Evolutionary conservation across 2,888 invertebrate species (phyloP).

Genomic region (Melieria crassipennis): DNA sequence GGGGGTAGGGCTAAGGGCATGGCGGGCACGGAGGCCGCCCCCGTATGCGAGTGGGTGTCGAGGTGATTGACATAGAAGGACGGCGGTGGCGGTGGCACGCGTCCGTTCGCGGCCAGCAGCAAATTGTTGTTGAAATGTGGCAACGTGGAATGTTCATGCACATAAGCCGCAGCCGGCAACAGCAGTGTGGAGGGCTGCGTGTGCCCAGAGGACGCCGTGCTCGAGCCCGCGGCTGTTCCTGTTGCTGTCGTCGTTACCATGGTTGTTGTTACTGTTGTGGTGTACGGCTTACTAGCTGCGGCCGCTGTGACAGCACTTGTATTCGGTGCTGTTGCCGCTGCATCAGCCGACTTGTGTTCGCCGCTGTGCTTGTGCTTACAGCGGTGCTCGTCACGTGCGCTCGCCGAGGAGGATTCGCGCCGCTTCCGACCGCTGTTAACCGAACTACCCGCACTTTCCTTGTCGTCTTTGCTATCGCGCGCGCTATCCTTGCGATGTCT

Average conservation of each 20-base stretch:
- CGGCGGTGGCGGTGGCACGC: conserved; percentile 15
- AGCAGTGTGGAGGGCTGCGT: conserved; percentile 10
- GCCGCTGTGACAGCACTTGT: conserved; percentile 6
- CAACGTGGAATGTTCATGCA: conserved; percentile 43
- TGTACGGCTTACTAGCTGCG: background rate
- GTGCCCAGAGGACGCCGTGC: background rate
- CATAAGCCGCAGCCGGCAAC: conserved; percentile 7
- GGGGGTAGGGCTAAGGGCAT: conserved; percentile 22
- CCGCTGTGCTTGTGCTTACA: conserved; percentile 36
- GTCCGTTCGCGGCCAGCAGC: conserved; percentile 22
- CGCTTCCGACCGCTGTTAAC: conserved; percentile 33
- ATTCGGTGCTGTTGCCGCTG: background rate
- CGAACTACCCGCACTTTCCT: conserved; percentile 45
- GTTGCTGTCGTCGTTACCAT: conserved; percentile 11
- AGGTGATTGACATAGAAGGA: conserved; percentile 13
- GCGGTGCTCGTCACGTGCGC: conserved; percentile 7
- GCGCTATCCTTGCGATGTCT: conserved; percentile 35
- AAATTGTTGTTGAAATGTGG: conserved; percentile 44
- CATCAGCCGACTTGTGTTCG: conserved; percentile 23
- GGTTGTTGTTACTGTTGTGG: conserved; percentile 12
- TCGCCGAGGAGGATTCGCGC: conserved; percentile 28
- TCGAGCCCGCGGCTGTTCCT: background rate
- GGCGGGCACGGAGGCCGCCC: conserved; percentile 9
- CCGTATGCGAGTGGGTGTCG: conserved; percentile 8
- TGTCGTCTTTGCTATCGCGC: conserved; percentile 47